phyloP scores from a whole-genome alignment of 2,888 invertebrate species.

The Parnassius glacialis region DNA sequence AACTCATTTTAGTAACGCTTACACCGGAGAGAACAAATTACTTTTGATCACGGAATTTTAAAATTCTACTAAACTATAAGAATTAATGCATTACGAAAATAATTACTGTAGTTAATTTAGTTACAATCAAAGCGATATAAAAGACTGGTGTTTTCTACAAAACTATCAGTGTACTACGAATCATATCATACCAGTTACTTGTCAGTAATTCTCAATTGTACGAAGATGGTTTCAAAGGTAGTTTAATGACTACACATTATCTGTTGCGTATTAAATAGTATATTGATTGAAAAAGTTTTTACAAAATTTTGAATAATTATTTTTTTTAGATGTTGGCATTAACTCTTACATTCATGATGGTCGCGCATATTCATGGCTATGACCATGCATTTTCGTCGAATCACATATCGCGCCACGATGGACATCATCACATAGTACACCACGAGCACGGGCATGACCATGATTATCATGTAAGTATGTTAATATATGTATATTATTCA shows the following conservation, averaged over 20 bases:
- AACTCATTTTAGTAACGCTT: background rate
- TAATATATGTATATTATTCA: background rate
- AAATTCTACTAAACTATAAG: slow-evolving; percentile 1
- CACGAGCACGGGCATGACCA: slow-evolving; percentile 30
- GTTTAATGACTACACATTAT: no score
- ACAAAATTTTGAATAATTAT: background rate
- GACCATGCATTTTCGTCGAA: slow-evolving; percentile 35
- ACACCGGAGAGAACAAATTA: slow-evolving; percentile 25
- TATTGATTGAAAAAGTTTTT: no score
- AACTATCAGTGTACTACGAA: slow-evolving; percentile 37
- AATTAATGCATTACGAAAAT: slow-evolving; percentile 12
- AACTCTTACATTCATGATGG: slow-evolving; percentile 4
- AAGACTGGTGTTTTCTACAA: slow-evolving; percentile 36
- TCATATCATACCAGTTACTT: background rate
- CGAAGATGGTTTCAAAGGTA: slow-evolving; percentile 19
- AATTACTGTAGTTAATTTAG: slow-evolving; percentile 15
- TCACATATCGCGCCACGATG: slow-evolving; percentile 39
- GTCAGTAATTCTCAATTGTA: no score
- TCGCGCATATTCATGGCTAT: slow-evolving; percentile 22
- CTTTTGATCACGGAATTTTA: slow-evolving; percentile 16
- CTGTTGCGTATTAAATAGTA: no score
- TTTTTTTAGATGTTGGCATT: slow-evolving; percentile 3
- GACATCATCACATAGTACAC: slow-evolving; percentile 33
- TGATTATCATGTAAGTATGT: slow-evolving; percentile 24
- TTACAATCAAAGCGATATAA: slow-evolving; percentile 38